Evolutionary conservation across 2,113 vertebrate genomes (phyloP).

Genomic region (Tyrannus savana): DNA sequence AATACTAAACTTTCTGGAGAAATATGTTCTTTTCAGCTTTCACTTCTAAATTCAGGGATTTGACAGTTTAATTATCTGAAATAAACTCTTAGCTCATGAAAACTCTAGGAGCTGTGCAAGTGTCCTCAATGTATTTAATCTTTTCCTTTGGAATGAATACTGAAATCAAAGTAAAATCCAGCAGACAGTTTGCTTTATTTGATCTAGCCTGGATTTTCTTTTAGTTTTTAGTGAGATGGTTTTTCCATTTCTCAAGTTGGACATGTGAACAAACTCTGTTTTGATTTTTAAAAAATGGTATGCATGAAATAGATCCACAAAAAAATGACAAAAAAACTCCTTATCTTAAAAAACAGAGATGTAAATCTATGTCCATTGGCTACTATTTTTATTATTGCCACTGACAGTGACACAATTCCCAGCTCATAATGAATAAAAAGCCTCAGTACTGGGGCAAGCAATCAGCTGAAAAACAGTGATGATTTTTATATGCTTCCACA

Average conservation of each 20-base stretch:
- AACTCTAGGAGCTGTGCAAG: not conserved
- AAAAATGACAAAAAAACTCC: not conserved
- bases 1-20: not conserved
- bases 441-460: not conserved
- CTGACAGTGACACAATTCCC: not conserved
- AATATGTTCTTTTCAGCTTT: not conserved
- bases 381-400: not conserved
- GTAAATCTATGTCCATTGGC: not conserved
- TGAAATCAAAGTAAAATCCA: not conserved
- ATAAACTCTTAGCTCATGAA: not conserved
- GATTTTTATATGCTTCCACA: not conserved
- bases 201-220: not conserved
- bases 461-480: not conserved
- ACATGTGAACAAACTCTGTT: not conserved
- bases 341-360: conserved; percentile 27
- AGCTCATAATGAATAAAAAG: not conserved
- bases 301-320: not conserved
- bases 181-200: conserved; percentile 10
- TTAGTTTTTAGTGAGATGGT: not conserved
- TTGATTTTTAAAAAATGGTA: not conserved
- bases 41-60: not conserved
- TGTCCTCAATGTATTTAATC: not conserved
- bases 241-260: conserved; percentile 19
- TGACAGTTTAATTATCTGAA: not conserved
- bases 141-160: not conserved